A percentile compares a stretch with the other conserved stretches of the same genome.
Evolutionary conservation across 2,888 invertebrate genomes (phyloP).

Genomic region (Cephus pygmeus): DNA sequence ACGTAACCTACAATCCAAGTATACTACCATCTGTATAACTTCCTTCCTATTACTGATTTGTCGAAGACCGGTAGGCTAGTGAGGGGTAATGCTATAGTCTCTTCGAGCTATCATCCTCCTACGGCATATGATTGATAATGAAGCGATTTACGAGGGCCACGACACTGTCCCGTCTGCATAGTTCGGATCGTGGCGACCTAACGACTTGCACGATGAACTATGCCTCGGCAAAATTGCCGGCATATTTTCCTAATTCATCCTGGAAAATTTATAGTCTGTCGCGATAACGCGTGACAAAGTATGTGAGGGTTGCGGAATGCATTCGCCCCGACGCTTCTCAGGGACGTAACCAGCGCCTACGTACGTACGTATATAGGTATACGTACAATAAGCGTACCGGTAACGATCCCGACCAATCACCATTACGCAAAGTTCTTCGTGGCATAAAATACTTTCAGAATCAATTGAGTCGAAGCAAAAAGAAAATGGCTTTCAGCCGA

Average conservation of each 20-base stretch:
- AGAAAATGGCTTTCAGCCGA: neutral
- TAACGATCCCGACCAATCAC: slow-evolving; percentile 40
- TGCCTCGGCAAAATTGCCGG: neutral
- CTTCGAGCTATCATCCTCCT: neutral
- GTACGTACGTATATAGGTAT: neutral
- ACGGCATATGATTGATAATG: neutral
- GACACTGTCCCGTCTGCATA: neutral
- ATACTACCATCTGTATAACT: neutral
- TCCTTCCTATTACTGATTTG: neutral
- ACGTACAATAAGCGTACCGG: slow-evolving; percentile 17
- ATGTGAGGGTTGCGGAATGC: slow-evolving; percentile 3
- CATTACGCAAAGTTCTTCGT: slow-evolving; percentile 34
- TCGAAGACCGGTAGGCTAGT: neutral
- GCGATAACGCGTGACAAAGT: slow-evolving; percentile 6
- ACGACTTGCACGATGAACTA: slow-evolving; percentile 1
- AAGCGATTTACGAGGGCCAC: neutral
- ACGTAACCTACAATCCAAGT: neutral
- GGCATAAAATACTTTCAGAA: neutral
- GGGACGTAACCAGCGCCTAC: neutral
- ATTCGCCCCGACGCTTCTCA: neutral
- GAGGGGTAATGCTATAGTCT: neutral
- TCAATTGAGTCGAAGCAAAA: neutral
- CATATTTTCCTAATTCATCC: slow-evolving; percentile 7
- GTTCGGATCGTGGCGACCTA: neutral
- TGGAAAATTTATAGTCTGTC: slow-evolving; percentile 6